Conservation (phyloP, 2,113 vertebrate species). For the human (Homo sapiens) region DNA sequence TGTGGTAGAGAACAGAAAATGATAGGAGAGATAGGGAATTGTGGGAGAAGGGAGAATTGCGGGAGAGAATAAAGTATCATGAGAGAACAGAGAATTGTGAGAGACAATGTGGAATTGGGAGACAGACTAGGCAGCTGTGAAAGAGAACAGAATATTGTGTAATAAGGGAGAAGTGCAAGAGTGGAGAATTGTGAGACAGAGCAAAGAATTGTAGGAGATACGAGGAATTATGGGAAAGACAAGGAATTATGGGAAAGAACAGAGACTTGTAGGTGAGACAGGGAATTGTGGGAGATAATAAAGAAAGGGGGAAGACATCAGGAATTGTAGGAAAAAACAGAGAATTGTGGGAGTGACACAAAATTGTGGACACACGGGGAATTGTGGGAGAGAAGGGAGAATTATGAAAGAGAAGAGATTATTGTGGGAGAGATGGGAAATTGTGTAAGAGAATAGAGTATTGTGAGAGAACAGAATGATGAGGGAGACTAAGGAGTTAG, state of each 20-base stretch:
- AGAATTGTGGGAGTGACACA: not conserved
- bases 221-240: not conserved
- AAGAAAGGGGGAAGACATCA: not conserved
- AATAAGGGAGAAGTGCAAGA: not conserved
- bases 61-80: not conserved
- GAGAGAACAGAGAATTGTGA: not conserved
- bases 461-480: not conserved
- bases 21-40: not conserved
- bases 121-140: not conserved
- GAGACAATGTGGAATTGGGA: not conserved
- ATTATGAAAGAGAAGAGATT: not conserved
- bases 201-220: too few relatives aligned
- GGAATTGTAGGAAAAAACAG: not conserved
- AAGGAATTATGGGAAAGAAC: not conserved
- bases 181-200: not conserved
- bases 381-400: not conserved
- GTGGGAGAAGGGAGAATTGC: not conserved
- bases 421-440: not conserved
- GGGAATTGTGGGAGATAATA: not conserved
- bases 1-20: not conserved
- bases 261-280: not conserved
- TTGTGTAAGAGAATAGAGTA: too few relatives aligned
- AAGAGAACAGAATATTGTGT: not conserved
- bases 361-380: not conserved
- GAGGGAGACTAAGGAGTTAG: not conserved